Evolutionary conservation across 1,140 invertebrate genomes (phyloP).

Genomic region (Zaprionus lachaisei): DNA sequence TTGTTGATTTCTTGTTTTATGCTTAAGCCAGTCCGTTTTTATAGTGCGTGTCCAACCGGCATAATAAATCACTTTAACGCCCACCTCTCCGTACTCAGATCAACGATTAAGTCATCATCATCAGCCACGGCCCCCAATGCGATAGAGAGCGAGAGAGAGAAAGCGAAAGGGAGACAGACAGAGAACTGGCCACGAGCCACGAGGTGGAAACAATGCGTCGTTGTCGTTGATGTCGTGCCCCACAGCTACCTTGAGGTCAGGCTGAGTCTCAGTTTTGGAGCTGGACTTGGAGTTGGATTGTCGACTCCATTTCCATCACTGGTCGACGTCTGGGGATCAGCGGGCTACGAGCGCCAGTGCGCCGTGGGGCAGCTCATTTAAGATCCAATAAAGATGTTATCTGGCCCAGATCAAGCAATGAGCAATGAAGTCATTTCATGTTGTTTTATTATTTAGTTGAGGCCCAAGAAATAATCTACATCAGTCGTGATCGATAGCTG

Average conservation of each 20-base stretch:
- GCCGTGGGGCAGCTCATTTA: conserved; percentile 43
- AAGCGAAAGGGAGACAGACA: not conserved
- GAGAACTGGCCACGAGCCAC: conserved; percentile 43
- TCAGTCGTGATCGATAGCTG: not conserved
- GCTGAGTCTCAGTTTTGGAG: conserved; percentile 17
- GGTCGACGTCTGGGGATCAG: conserved; percentile 1
- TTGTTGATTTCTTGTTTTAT: conserved; percentile 22
- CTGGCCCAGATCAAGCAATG: conserved; percentile 41
- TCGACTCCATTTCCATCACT: not conserved
- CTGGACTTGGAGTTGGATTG: conserved; percentile 22
- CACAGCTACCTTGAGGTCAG: conserved; percentile 63
- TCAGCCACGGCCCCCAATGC: conserved; percentile 31
- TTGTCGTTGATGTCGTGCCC: conserved; percentile 49
- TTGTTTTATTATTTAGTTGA: conserved; percentile 10
- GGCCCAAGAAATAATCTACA: not conserved
- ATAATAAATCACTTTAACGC: conserved; percentile 74
- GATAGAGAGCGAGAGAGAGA: conserved; percentile 9
- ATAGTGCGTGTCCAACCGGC: conserved; percentile 70
- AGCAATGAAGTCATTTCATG: conserved; percentile 64
- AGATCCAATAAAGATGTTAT: conserved; percentile 59
- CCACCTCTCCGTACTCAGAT: conserved; percentile 60
- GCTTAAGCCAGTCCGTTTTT: conserved; percentile 46
- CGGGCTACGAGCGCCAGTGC: conserved; percentile 16
- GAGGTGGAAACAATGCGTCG: conserved; percentile 65
- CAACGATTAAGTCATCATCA: conserved; percentile 75